Conservation (phyloP, 2,888 invertebrate genomes). For the Nemapogon koenigi region DNA sequence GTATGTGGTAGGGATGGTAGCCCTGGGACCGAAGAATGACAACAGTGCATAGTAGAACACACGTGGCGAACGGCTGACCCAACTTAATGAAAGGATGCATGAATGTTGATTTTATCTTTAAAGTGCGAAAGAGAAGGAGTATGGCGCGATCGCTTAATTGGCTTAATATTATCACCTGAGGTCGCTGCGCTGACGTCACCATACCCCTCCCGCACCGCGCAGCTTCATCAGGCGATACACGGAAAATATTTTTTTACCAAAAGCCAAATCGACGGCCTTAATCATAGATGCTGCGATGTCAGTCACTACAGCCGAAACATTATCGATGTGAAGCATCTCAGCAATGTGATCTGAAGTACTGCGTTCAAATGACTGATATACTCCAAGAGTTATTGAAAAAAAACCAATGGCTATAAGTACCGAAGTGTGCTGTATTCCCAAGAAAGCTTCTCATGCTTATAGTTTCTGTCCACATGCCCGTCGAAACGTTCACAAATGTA, state of each 20-base stretch:
- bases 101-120: too few relatives aligned
- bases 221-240: too few relatives aligned
- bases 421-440: too few relatives aligned
- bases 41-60: too few relatives aligned
- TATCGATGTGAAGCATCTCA: slow-evolving; percentile 19
- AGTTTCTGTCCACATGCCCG: slow-evolving; percentile 27
- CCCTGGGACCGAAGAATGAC: not conserved
- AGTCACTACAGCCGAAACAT: slow-evolving; percentile 20
- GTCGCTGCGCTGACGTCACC: too few relatives aligned
- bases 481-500: slow-evolving; percentile 25
- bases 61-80: too few relatives aligned
- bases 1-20: not conserved
- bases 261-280: slow-evolving; percentile 21
- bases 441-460: too few relatives aligned
- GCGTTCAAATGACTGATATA: slow-evolving; percentile 25
- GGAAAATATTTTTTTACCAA: slow-evolving; percentile 24
- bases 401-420: slow-evolving; percentile 22
- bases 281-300: slow-evolving; percentile 24
- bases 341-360: slow-evolving; percentile 27
- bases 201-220: too few relatives aligned
- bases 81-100: too few relatives aligned
- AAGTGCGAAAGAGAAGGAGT: too few relatives aligned
- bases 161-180: too few relatives aligned
- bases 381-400: slow-evolving; percentile 24
- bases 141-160: too few relatives aligned